Evolutionary conservation across 2,113 vertebrate species (phyloP).

Genomic region (Typhlomys cinereus): DNA sequence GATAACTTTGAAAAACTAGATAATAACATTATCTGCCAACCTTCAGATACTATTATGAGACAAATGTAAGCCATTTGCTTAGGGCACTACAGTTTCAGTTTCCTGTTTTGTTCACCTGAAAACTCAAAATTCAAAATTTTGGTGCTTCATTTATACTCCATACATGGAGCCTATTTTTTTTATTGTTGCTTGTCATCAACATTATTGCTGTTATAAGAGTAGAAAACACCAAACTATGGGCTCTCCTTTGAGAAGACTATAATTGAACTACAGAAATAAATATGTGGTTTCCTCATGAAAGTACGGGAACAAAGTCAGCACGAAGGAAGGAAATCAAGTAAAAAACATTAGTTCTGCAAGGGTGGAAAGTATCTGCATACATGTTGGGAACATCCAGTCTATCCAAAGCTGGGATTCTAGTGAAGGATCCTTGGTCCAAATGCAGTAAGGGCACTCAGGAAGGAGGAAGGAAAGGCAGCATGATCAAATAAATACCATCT

Average conservation of each 20-base stretch:
- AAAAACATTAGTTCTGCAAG: background rate
- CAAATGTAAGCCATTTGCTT: background rate
- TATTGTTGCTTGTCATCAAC: background rate
- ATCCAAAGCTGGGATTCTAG: background rate
- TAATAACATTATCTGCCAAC: background rate
- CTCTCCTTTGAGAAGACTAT: background rate
- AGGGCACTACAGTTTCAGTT: background rate
- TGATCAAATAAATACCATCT: background rate
- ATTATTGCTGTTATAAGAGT: background rate
- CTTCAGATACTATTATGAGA: background rate
- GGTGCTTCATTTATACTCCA: background rate
- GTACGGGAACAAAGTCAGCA: background rate
- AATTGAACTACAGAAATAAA: background rate
- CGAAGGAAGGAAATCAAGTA: background rate
- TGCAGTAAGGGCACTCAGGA: background rate
- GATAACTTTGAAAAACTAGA: background rate
- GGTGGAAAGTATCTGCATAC: background rate
- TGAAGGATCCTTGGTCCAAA: background rate
- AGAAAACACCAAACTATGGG: background rate
- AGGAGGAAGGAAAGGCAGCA: background rate
- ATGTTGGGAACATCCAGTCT: background rate
- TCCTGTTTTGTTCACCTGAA: slow-evolving; percentile 1
- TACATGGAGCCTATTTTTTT: background rate
- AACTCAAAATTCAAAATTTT: slow-evolving; percentile 7
- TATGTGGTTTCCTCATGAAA: background rate